Conservation (phyloP, 2,797 vertebrate species). For the Prionace glauca region DNA sequence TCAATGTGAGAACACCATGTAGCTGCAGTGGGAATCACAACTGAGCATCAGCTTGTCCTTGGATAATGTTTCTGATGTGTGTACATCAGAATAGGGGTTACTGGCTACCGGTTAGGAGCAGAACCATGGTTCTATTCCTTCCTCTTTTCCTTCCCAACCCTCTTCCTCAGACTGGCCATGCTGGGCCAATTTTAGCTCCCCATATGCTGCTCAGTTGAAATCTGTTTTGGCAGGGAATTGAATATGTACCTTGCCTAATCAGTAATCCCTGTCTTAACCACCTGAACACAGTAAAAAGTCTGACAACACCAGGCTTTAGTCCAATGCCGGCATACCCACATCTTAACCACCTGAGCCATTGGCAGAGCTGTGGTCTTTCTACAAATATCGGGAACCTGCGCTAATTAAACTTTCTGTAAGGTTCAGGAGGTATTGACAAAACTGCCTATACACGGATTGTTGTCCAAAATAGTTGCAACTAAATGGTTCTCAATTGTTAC, state of each 20-base stretch:
- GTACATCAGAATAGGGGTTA: too few relatives aligned
- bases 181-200: background rate
- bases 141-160: background rate
- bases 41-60: background rate
- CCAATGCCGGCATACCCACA: too few relatives aligned
- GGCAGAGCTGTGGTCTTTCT: background rate
- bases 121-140: background rate
- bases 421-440: background rate
- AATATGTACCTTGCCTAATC: background rate
- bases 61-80: background rate
- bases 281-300: too few relatives aligned
- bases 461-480: background rate
- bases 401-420: background rate
- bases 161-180: background rate
- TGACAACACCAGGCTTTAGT: too few relatives aligned
- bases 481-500: background rate
- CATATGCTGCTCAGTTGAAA: background rate
- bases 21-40: background rate
- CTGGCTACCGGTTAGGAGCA: background rate
- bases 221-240: background rate
- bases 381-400: background rate
- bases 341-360: background rate
- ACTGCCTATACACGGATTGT: background rate
- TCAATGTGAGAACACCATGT: background rate
- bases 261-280: background rate